phyloP scores from a whole-genome alignment of 1,140 invertebrate species.

The Holcopasites calliopsidis region DNA sequence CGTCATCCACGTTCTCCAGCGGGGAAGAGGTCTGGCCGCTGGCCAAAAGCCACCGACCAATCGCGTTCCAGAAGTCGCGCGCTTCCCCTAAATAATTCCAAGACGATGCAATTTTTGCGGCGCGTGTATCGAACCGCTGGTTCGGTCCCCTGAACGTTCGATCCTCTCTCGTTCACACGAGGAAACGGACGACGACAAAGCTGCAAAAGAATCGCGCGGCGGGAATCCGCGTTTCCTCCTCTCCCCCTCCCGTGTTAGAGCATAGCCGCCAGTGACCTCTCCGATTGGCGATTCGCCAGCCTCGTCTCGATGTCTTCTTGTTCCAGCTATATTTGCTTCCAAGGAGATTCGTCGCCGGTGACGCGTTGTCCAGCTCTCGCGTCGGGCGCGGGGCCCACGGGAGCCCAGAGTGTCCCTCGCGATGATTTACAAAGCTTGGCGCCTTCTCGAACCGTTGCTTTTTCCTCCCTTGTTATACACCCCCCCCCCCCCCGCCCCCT shows the following conservation, averaged over 20 bases:
- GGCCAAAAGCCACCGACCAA: conserved; percentile 63
- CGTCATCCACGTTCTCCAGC: conserved; percentile 58
- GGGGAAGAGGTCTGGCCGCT: conserved; percentile 41
- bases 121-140: neutral
- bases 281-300: conserved; percentile 49
- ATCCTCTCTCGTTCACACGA: no score
- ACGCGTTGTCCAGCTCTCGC: conserved; percentile 49
- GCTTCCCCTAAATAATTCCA: conserved; percentile 28
- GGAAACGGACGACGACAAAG: no score
- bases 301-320: conserved; percentile 61
- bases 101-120: conserved; percentile 22
- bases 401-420: no score
- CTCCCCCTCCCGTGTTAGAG: neutral
- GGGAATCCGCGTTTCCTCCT: no score
- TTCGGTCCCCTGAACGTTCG: no score
- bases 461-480: neutral
- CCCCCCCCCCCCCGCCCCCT: neutral
- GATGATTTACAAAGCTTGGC: conserved; percentile 39
- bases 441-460: neutral
- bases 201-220: neutral
- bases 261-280: conserved; percentile 37
- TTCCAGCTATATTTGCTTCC: conserved; percentile 70
- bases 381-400: neutral
- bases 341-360: conserved; percentile 57
- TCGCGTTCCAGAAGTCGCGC: conserved; percentile 8